These are phyloP conservation scores for Clanis bilineata DNA, from an alignment of 2,888 invertebrate genomes.

Conservation along the genomic window DNA sequence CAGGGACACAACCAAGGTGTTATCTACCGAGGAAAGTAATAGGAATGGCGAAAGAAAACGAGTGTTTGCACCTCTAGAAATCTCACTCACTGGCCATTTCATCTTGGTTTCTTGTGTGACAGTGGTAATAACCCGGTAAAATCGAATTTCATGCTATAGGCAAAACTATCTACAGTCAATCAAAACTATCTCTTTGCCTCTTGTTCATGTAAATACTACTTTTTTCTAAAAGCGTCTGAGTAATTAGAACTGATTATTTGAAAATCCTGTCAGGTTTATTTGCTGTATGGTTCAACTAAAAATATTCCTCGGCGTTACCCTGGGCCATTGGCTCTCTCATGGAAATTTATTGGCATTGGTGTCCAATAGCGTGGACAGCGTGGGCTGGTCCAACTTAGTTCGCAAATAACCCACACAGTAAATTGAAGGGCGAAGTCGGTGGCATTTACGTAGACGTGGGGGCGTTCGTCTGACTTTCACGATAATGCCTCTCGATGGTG, in stretches of 20 bases:
- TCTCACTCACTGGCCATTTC: too few relatives aligned
- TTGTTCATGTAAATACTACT: too few relatives aligned
- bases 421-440: conserved; percentile 53
- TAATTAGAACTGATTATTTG: neutral
- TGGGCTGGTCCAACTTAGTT: conserved; percentile 41
- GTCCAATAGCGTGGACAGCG: conserved; percentile 38
- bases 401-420: conserved; percentile 49
- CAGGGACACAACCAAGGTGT: too few relatives aligned
- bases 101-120: too few relatives aligned
- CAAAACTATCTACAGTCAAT: too few relatives aligned
- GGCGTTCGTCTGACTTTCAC: conserved; percentile 48
- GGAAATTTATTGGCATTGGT: conserved; percentile 34
- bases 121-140: too few relatives aligned
- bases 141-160: too few relatives aligned
- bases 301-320: conserved; percentile 32
- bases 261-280: conserved; percentile 9
- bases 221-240: neutral
- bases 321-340: conserved; percentile 26
- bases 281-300: conserved; percentile 30
- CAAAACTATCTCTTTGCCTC: too few relatives aligned
- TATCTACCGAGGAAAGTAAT: too few relatives aligned
- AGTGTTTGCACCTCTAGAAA: too few relatives aligned
- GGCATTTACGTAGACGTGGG: conserved; percentile 57
- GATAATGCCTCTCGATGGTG: conserved; percentile 25
- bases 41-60: too few relatives aligned